Base-by-base conservation (phyloP, 2,113 vertebrate species). In the Pipa parva region DNA sequence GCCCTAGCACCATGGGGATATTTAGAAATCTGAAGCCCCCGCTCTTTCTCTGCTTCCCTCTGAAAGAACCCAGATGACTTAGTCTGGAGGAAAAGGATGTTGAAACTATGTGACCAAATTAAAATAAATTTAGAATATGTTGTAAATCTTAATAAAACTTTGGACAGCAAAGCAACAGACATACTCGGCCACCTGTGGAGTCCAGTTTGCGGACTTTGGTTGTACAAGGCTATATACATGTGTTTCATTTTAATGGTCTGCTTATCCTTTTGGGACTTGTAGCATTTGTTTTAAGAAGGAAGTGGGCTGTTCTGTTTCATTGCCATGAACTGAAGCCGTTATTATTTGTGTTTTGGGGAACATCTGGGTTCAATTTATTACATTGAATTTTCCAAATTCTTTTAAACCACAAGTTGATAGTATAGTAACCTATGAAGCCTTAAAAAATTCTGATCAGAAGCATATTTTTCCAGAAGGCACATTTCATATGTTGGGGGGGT, bases 241-340 rank as follows among this genome's bases (percentile, higher is more conserved):
- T 70, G 66, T 70, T 70, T 70, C 39, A 29, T 74, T 59, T 2
- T 24, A 74, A 65, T 62, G 57, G 73, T 59, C 46, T 66, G 78
- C 72, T 57, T 72, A 77, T 77, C 86, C 84, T 76, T 58, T 63
- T 82, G 80, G 86, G 82, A 72, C 84, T 86, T 77, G 63, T 67
- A 85, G 80, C 86, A 81, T 73, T 87, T 87, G 78, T 77, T 75
- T 79, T 77, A 56, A 87, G 84, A 78, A 84, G 85, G 88, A 89
- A 88, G 81, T 81, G 83, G 81, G 74, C 77, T 87, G 87, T 87
- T 84, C 87, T 85, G 77, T 87, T 85, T 79, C 75, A 85, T 88
- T 89, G 85, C 86, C 85, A 82, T 79, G 85, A 89, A 88, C 75
- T 75, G 80, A 86, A 85, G 87, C 87, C 84, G 87, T 76, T 84